Conservation (phyloP, 2,113 vertebrate species). For the Zosterops pallidus region DNA sequence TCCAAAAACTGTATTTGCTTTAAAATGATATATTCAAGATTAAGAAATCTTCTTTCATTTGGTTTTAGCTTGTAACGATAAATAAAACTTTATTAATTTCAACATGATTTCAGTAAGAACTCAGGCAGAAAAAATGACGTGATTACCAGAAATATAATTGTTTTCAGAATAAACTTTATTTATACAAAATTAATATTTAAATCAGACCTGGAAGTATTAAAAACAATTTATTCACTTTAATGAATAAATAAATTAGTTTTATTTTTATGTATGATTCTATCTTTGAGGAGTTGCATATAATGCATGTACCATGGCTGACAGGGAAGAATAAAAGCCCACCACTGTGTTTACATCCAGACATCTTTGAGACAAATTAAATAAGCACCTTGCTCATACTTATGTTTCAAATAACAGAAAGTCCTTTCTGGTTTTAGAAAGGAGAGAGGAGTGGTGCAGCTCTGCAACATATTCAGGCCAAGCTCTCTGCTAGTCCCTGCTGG, state of each 20-base stretch:
- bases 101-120: slow-evolving; percentile 76
- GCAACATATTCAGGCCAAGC: not conserved
- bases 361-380: slow-evolving; percentile 44
- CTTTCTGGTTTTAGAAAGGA: not conserved
- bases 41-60: slow-evolving; percentile 62
- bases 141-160: slow-evolving; percentile 71
- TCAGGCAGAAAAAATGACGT: slow-evolving; percentile 74
- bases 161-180: slow-evolving; percentile 77
- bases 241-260: slow-evolving; percentile 79
- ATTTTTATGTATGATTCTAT: slow-evolving; percentile 77
- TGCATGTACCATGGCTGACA: slow-evolving; percentile 22
- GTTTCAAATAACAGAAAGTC: not conserved
- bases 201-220: slow-evolving; percentile 76
- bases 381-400: not conserved
- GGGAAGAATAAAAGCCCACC: not conserved
- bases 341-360: slow-evolving; percentile 26
- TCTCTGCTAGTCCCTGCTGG: not conserved
- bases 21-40: slow-evolving; percentile 68
- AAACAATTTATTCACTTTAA: slow-evolving; percentile 74
- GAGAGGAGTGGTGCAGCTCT: not conserved
- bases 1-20: slow-evolving; percentile 70
- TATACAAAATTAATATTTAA: slow-evolving; percentile 77
- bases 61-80: slow-evolving; percentile 68
- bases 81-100: slow-evolving; percentile 73
- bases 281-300: slow-evolving; percentile 71